Evolutionary conservation across 2,888 invertebrate species (phyloP), one percentile per base, ranked within the genome.

Genomic region (Pollenia griseotomentosa): DNA sequence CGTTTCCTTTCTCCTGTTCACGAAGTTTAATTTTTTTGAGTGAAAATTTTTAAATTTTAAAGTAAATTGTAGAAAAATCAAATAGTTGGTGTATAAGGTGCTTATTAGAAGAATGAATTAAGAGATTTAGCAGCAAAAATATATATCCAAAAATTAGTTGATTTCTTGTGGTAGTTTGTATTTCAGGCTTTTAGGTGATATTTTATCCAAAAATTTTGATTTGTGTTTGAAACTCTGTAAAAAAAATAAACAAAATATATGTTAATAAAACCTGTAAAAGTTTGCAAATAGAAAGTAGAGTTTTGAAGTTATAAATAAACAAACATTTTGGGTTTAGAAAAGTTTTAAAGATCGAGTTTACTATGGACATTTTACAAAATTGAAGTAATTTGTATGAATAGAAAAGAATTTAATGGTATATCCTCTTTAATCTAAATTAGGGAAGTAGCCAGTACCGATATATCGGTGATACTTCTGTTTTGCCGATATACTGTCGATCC

Each of bases 141-240:
- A 89, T 88, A 88, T 90, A 89, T 89, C 89, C 91, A 90, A 91
- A 91, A 90, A 90, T 91, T 92, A 91, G 88, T 90, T 83, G 53
- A 53, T 70, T 75, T 74, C 61, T 73, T 79, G 84, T 88, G 40
- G 44, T 88, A 89, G 89, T 92, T 87, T 83, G 84, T 87, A 82
- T 75, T 81, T 87, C 87, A 87, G 87, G 87, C 87, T 84, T 87
- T 87, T 74, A 81, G 73, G 87, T 87, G 87, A 87, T 87, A 87
- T 84, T 90, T 91, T 92, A 91, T 91, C 91, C 91, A 91, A 93
- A 84, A 84, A 78, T 51, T 74, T 77, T 79, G 77, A 92, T 92
- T 93, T 91, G 91, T 91, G 63, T 92, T 92, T 92, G 92, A 93
- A 93, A 92, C 93, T 93, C 93, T 93, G 92, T 42, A 82, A 77